phyloP scores from a whole-genome alignment of 2,113 vertebrate genomes.

The Microcebus murinus region DNA sequence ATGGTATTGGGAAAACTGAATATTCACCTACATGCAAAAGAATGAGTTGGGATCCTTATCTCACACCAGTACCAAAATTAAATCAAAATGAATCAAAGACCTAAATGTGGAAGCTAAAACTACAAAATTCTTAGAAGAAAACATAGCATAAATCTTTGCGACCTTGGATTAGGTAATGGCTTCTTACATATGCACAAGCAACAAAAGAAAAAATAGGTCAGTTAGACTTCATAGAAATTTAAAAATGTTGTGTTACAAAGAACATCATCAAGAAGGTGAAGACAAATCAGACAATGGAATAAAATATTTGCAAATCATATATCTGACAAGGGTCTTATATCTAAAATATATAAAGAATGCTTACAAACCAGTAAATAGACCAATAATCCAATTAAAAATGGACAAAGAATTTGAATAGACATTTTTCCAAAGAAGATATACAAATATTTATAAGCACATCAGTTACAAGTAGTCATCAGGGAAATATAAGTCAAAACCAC shows the following conservation, averaged over 20 bases:
- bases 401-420: not conserved
- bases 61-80: not conserved
- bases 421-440: conserved; percentile 33
- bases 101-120: not conserved
- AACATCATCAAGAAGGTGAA: not conserved
- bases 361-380: conserved; percentile 2
- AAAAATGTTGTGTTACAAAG: conserved; percentile 2
- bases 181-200: not conserved
- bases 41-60: not conserved
- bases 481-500: not conserved
- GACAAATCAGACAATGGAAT: not conserved
- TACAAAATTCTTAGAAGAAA: conserved; percentile 17
- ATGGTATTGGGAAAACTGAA: not conserved
- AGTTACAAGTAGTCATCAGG: not conserved
- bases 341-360: conserved; percentile 30
- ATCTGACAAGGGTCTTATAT: not conserved
- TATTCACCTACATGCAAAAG: not conserved
- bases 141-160: not conserved
- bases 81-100: conserved; percentile 31
- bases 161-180: not conserved
- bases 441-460: not conserved
- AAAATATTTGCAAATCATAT: not conserved
- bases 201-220: not conserved
- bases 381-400: not conserved
- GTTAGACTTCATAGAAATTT: not conserved